phyloP scores from a whole-genome alignment of 1,140 invertebrate species.

The Drosophila littoralis region DNA sequence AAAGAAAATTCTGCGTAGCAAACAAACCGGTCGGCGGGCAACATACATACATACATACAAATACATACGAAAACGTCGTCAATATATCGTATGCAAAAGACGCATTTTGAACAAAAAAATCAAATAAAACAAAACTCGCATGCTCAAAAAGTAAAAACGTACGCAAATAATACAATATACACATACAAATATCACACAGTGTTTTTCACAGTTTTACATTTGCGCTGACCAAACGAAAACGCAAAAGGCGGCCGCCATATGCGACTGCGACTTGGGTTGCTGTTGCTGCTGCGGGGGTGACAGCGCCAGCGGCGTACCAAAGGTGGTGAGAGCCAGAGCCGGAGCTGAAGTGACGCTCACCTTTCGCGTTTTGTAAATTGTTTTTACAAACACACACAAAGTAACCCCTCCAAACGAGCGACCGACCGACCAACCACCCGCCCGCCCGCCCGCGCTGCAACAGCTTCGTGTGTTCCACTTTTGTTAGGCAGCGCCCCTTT shows the following conservation, averaged over 20 bases:
- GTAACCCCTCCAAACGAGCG: background rate
- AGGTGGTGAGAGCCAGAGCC: constrained; percentile 53
- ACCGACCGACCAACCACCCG: background rate
- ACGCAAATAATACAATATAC: constrained; percentile 32
- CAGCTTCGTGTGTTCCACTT: constrained; percentile 66
- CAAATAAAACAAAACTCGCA: constrained; percentile 14
- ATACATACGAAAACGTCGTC: constrained; percentile 38
- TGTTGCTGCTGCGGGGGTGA: constrained; percentile 54
- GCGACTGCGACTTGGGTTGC: constrained; percentile 38
- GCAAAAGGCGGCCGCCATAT: constrained; percentile 65
- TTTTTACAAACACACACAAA: constrained; percentile 57
- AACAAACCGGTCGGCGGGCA: constrained; percentile 73
- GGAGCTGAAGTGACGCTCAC: constrained; percentile 46
- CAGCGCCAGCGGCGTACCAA: constrained; percentile 27
- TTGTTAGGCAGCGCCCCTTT: constrained; percentile 54
- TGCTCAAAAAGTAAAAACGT: constrained; percentile 24
- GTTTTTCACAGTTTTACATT: constrained; percentile 41
- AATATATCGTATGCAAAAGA: constrained; percentile 61
- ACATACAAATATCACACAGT: constrained; percentile 36
- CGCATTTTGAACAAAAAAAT: constrained; percentile 48
- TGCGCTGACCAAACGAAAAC: constrained; percentile 55
- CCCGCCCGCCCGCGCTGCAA: constrained; percentile 9
- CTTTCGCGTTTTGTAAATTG: constrained; percentile 71
- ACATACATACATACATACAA: constrained; percentile 62
- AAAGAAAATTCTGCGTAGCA: constrained; percentile 73